phyloP scores from a whole-genome alignment of 2,888 invertebrate species.

The Ormyrus thymus region DNA sequence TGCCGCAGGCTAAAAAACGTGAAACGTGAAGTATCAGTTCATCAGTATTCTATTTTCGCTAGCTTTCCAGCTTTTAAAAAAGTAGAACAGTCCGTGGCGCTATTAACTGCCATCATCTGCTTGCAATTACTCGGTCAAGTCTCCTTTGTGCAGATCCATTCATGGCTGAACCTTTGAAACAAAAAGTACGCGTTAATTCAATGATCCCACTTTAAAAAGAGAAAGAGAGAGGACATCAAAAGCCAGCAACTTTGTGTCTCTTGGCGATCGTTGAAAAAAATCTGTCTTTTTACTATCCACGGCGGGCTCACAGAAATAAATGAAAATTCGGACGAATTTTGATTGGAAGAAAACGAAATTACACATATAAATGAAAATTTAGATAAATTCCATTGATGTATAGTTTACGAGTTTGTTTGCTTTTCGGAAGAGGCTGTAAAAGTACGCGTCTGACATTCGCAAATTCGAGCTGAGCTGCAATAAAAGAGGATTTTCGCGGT shows the following conservation, averaged over 20 bases:
- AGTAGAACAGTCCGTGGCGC: conserved; percentile 9
- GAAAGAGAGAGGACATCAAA: conserved; percentile 7
- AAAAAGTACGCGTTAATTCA: conserved; percentile 40
- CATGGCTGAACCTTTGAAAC: conserved; percentile 22
- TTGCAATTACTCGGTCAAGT: conserved; percentile 32
- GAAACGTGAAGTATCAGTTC: not conserved
- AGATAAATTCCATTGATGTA: too few species aligned
- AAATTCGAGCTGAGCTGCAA: too few species aligned
- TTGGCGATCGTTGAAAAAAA: not conserved
- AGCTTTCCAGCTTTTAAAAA: conserved; percentile 38
- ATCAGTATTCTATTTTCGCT: conserved; percentile 23
- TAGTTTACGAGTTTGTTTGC: too few species aligned
- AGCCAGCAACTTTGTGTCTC: conserved; percentile 19
- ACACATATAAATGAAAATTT: too few species aligned
- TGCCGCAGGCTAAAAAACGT: too few species aligned
- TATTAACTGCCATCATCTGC: conserved; percentile 33
- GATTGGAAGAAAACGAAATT: too few species aligned
- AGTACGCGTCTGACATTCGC: too few species aligned
- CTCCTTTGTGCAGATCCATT: conserved; percentile 37
- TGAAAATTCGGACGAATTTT: too few species aligned
- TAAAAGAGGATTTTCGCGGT: too few species aligned
- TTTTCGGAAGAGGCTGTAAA: too few species aligned
- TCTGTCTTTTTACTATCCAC: too few species aligned
- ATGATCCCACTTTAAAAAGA: conserved; percentile 17
- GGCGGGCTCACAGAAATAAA: too few species aligned